Base-by-base conservation (phyloP, 2,888 invertebrate species). In the Belgica antarctica region DNA sequence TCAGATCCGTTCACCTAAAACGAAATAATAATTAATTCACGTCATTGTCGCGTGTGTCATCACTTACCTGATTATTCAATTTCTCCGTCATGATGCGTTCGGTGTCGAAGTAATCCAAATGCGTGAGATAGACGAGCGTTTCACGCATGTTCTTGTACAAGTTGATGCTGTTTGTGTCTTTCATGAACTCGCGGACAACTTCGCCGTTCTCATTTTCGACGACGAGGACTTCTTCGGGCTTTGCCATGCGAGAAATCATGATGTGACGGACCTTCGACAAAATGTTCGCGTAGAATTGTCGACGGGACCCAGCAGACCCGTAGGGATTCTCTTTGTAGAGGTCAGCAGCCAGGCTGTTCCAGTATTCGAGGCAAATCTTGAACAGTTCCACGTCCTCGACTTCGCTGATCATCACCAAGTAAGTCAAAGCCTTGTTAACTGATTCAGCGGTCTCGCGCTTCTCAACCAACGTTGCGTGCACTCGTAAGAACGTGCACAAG, bases 121-220 rank as follows among this genome's bases (percentile, higher is more conserved):
- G 99, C 36, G 99, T 99, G 73, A 99, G 85, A 81, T 98, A 99
- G 17, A 99, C 99, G 70, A 96, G 83, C 10, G 95, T 94, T 81
- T 98, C 98, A 73, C 97, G 86, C 99, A 99, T 99, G 79, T 96
- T 99, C 82, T 97, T 98, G 82, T 99, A 99, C 78, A 99, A 84
- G 82, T 96, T 97, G 76, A 99, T 99, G 36, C 98, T 93, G 83
- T 99, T 99, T 36, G 99, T 99, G 81, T 99, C 99, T 82, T 98
- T 99, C 95, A 99, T 98, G 79, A 99, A 97, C 80, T 99, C 99
- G 72, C 99, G 84, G 8, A 99, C 98, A 72, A 99, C 96, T 82
- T 99, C 98, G 46, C 98, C 98, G 81, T 99, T 97, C 79, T 99
- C 99, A 83, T 99, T 99, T 81, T 99, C 99, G 46, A 99, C 98